Evolutionary conservation across 1,140 invertebrate species (phyloP), one percentile per base, ranked within the genome.

Genomic region (Pinna nobilis): DNA sequence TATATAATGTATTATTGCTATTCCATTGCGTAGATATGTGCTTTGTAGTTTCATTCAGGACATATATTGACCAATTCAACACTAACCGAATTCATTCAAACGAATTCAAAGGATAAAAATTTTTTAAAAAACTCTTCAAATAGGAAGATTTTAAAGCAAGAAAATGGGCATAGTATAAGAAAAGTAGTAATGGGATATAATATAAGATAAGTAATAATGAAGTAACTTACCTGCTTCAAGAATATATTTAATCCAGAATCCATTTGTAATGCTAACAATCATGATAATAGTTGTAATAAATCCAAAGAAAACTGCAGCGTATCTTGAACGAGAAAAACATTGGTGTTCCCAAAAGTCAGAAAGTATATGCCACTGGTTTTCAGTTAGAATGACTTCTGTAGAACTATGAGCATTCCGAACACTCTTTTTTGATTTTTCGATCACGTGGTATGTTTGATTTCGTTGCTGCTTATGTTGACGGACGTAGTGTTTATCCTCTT

Each of bases 341-440:
- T 76, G 74, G 66, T 88, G 86, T 41, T 88, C 81, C 86, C 86
- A 88, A 74, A 84, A 88, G 15, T 82, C 82, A 3, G 78, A 70
- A 4, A 88, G 65, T 30, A 82, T 73, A 39, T 83, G 81, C 82
- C 85, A 85, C 51, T 88, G 83, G 9, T 80, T 70, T 23, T 77
- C 66, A 6, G 80, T 83, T 41, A 87, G 69, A 25, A 84, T 72
- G 5, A 82, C 80, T 28, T 84, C 74, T 1, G 70, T 60, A 51
- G 76, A 77, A 57, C 68, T 44, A 33, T 78, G 78, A 41, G 79
- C 57, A 28, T 77, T 74, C 20, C 80, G 71, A 44, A 74, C 73
- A 32, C 77, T 74, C 74, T 83, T 84, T 33, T 79, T 81, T 25
- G 69, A 77, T 76, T 84, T 86, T 60, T 85, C 85, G 28, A 84